phyloP scores from a whole-genome alignment of 92 coral and sea anemone genomes.

The Phenganax stokvisi region DNA sequence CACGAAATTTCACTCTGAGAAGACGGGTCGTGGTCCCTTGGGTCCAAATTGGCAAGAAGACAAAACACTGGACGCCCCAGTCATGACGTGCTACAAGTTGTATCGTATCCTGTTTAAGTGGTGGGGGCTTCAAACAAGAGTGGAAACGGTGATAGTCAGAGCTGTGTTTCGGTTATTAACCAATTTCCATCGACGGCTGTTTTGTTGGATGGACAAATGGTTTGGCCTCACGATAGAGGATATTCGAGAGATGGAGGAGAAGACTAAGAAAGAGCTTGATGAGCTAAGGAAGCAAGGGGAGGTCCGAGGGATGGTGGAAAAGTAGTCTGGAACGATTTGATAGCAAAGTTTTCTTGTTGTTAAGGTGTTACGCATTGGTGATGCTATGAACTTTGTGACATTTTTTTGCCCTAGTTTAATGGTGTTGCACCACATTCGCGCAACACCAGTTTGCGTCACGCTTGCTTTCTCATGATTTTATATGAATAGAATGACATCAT shows the following conservation, averaged over 20 bases:
- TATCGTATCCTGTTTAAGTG: slow-evolving; percentile 80
- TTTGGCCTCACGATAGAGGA: slow-evolving; percentile 85
- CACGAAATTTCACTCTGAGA: slow-evolving; percentile 55
- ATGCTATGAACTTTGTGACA: too few relatives aligned
- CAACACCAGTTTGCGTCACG: too few relatives aligned
- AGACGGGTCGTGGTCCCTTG: slow-evolving; percentile 78
- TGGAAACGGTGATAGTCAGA: slow-evolving; percentile 49
- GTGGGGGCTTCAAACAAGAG: slow-evolving; percentile 73
- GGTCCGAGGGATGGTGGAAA: slow-evolving; percentile 61
- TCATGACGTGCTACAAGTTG: slow-evolving; percentile 97
- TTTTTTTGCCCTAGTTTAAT: too few relatives aligned
- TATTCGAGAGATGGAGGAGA: slow-evolving; percentile 74
- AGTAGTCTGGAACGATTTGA: neutral
- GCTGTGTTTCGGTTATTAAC: slow-evolving; percentile 68
- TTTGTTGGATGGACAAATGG: slow-evolving; percentile 96
- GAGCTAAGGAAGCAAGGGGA: slow-evolving; percentile 48
- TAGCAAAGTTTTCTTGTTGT: too few relatives aligned
- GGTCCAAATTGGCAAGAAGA: slow-evolving; percentile 53
- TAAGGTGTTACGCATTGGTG: too few relatives aligned
- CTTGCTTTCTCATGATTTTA: too few relatives aligned
- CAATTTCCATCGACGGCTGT: slow-evolving; percentile 93
- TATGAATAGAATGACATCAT: too few relatives aligned
- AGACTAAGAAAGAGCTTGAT: slow-evolving; percentile 68
- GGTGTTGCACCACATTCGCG: too few relatives aligned
- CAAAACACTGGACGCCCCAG: slow-evolving; percentile 44